Base-by-base conservation (phyloP, 2,888 invertebrate genomes). In the Tricholauxania praeusta region DNA sequence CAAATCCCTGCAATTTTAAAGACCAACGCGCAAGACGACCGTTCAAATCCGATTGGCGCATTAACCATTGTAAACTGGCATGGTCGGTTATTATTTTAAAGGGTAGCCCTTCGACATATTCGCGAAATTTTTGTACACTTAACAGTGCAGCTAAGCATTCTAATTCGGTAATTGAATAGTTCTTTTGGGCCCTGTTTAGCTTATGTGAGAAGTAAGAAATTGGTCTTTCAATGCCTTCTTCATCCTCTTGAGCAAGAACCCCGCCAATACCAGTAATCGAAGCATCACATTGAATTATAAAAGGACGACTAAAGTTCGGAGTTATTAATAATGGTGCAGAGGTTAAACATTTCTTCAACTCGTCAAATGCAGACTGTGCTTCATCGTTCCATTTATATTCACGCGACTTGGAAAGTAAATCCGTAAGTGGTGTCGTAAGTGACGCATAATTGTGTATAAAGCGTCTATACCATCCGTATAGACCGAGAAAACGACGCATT, bases 51-150 rank as follows among this genome's bases (percentile, higher is more conserved):
- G 78, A 79, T 67, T 81, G 75, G 10, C 74, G 78, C 75, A 79
- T 74, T 0, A 83, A 75, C 80, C 81, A 83, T 63, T 78, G 70
- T 0, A 83, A 65, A 7, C 79, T 78, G n/a, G 77, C 76, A 52
- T 81, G 80, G 72, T 83, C 82, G 7, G 81, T 79, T 22, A 77
- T 69, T 0, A 79, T 75, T 1, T 55, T 78, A 52, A 80, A 80
- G 17, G 67, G 68, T 32, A 76, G 76, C 1, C 74, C 71, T 53
- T 73, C 73, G 6, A 76, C 51, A 32, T 72, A 74, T 1, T 68
- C 53, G 22, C 71, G 39, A 59, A 76, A 76, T 63, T 74, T 76
- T 51, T 75, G 72, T 0, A 78, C 15, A 3, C 74, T 63, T 17
- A 75, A 12, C n/a, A 76, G 57, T 12, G 75, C 76, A 10, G 78